phyloP scores from a whole-genome alignment of 2,888 invertebrate genomes.

The Dicyrtomina minuta region DNA sequence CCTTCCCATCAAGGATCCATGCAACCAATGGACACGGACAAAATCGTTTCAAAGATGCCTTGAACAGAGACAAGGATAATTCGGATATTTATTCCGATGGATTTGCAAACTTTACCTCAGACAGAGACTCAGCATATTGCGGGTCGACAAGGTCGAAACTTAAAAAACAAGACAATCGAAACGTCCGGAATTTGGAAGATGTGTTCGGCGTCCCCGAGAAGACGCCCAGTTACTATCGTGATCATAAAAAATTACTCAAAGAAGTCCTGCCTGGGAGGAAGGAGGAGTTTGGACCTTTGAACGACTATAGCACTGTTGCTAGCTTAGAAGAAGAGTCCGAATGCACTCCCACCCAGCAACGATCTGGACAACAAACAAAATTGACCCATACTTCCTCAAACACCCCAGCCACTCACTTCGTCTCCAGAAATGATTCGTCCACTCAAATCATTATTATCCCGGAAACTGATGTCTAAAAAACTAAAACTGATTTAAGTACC shows the following conservation, averaged over 20 bases:
- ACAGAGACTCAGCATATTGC: constrained; percentile 49
- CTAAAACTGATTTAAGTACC: too few relatives aligned
- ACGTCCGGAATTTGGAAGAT: background rate
- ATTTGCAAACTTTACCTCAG: constrained; percentile 38
- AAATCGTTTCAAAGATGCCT: background rate
- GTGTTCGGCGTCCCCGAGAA: background rate
- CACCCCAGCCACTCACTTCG: constrained; percentile 46
- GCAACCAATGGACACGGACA: constrained; percentile 17
- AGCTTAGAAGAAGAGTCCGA: background rate
- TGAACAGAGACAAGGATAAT: background rate
- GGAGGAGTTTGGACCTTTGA: too few relatives aligned
- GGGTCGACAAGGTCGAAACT: constrained; percentile 34
- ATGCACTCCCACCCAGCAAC: background rate
- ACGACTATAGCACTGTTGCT: too few relatives aligned
- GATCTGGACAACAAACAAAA: too few relatives aligned
- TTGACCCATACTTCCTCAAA: too few relatives aligned
- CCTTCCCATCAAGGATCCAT: constrained; percentile 28
- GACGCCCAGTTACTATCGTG: too few relatives aligned
- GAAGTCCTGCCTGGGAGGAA: constrained; percentile 19
- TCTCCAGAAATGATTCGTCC: constrained; percentile 49
- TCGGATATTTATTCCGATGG: constrained; percentile 26
- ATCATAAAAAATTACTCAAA: background rate
- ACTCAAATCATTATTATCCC: constrained; percentile 52
- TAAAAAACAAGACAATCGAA: background rate
- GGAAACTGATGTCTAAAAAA: constrained; percentile 51